Base-by-base conservation (phyloP, 2,888 invertebrate genomes). In the Clostera curtula region DNA sequence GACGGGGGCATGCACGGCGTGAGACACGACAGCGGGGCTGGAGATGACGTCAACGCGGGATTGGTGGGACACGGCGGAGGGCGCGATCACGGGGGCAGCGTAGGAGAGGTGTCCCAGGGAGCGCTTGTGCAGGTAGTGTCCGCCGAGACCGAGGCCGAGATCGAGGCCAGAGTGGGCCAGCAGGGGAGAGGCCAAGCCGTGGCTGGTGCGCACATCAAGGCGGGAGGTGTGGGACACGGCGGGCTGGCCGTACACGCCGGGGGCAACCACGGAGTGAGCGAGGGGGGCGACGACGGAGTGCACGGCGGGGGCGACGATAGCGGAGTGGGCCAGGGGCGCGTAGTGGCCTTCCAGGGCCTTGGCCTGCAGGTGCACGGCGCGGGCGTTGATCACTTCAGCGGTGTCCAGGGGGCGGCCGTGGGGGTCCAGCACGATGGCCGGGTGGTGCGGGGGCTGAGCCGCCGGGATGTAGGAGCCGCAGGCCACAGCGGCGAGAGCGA, bases 401-500 rank as follows among this genome's bases (percentile, higher is more conserved):
- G 84, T 83, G 56, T 83, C 82, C 28, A 84, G 68, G 10, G 83
- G 84, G 37, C 79, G 75, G 42, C 82, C 82, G 56, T 71, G 77
- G 26, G 74, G 64, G 62, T 77, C 79, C 63, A 82, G 67, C 56
- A 84, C 73, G 35, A 77, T 27, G 19, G 85, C 84, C 18, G 85
- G 71, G 45, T 69, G 69, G 55, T 83, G 74, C 35, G 79, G 60
- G 16, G 79, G 80, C 56, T 84, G 82, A 48, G 82, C 83, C 57
- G 65, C 51, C 35, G 65, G 74, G 51, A 77, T 67, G 61, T 67
- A 55, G 25, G 84, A 83, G 52, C 87, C 88, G 56, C 82, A 82
- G 35, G 85, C 87, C 57, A 87, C 74, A 43, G 87, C 84, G 57
- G 85, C 70, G 41, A 89, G 71, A 75, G 87, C 86, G 72, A 86